Conservation (phyloP, 30 jellyfish, hydroid and myxozoan species). For the Aurelia sp. region DNA sequence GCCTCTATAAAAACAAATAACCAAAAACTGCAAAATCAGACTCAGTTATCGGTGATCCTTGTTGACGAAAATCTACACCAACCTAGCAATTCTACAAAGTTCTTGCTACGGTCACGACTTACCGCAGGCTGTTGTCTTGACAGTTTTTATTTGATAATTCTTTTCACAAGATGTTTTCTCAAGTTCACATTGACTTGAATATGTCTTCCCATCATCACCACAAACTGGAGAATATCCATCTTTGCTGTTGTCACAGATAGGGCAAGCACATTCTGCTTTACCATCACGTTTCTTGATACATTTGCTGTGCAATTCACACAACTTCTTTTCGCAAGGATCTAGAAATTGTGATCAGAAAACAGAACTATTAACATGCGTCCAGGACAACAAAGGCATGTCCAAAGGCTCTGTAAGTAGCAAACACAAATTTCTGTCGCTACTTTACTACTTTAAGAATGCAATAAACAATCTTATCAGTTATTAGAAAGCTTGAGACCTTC, state of each 20-base stretch:
- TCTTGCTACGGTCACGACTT: not conserved
- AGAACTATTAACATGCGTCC: too few species aligned
- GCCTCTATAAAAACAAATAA: too few species aligned
- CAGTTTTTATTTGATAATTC: constrained; percentile 23
- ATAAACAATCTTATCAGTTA: too few species aligned
- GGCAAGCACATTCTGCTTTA: constrained; percentile 72
- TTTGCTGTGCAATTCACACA: constrained; percentile 17
- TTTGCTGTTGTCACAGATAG: constrained; percentile 23
- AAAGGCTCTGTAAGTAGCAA: too few species aligned
- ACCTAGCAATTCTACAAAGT: too few species aligned
- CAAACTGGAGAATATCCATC: constrained; percentile 66
- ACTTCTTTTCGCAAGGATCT: constrained; percentile 48
- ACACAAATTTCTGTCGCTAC: too few species aligned
- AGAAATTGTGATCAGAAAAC: not conserved
- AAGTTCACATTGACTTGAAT: constrained; percentile 79
- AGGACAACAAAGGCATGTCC: too few species aligned
- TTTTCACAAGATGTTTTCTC: constrained; percentile 44
- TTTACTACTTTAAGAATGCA: too few species aligned
- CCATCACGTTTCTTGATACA: constrained; percentile 50
- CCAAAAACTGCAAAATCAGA: too few species aligned
- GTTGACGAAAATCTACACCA: too few species aligned
- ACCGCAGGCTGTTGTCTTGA: constrained; percentile 78
- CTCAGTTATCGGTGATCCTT: too few species aligned
- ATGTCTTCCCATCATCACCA: constrained; percentile 88
- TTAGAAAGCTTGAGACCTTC: too few species aligned